These are phyloP conservation scores for Thomomys bottae DNA, from an alignment of 2,113 vertebrate genomes.

Conservation along the genomic window DNA sequence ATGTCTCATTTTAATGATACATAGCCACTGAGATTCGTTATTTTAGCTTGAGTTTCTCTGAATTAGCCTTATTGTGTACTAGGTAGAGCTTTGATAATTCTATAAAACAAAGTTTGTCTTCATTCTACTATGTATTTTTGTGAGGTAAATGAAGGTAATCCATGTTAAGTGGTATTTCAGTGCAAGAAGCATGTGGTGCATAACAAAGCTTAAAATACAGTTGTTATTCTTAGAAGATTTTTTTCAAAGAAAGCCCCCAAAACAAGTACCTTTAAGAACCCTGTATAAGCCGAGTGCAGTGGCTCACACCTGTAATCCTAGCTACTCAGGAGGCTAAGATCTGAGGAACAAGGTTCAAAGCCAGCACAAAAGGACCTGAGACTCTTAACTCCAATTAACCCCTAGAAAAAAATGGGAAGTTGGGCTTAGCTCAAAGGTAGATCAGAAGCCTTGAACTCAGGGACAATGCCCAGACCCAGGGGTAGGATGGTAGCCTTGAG, in stretches of 20 bases:
- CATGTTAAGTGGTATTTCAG: background rate
- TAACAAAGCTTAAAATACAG: background rate
- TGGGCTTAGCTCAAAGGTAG: too few relatives aligned
- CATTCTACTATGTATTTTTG: background rate
- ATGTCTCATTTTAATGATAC: background rate
- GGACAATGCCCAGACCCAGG: too few relatives aligned
- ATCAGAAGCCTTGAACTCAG: too few relatives aligned
- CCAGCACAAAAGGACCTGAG: too few relatives aligned
- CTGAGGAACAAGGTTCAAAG: too few relatives aligned
- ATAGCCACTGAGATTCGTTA: background rate
- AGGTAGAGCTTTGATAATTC: background rate
- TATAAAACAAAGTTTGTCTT: background rate
- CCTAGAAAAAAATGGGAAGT: too few relatives aligned
- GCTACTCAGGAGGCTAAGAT: too few relatives aligned
- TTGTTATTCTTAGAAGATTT: background rate
- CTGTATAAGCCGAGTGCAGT: too few relatives aligned
- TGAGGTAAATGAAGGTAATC: background rate
- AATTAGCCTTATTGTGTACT: background rate
- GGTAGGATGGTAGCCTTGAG: too few relatives aligned
- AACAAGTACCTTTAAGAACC: background rate
- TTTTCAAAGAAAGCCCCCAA: background rate
- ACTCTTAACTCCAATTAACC: too few relatives aligned
- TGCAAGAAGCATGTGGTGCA: background rate
- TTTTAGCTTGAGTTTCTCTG: background rate
- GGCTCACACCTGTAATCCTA: too few relatives aligned